A percentile compares a stretch with the other conserved stretches of the same genome.
phyloP scores from a whole-genome alignment of 2,888 invertebrate species.

The Tryphoninae sp. region DNA sequence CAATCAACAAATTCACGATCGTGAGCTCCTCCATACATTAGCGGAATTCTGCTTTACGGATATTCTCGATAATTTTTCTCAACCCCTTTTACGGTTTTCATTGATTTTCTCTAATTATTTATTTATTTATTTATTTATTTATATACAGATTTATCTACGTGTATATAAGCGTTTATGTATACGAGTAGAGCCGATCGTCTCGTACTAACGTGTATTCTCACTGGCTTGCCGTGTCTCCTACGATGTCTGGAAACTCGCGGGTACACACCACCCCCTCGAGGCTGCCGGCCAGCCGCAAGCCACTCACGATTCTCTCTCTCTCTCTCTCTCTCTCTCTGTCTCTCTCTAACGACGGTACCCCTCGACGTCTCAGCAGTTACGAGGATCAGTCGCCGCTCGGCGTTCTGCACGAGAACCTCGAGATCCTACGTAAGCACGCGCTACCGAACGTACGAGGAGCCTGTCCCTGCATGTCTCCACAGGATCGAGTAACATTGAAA shows the following conservation, averaged over 20 bases:
- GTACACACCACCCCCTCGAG: slow-evolving; percentile 43
- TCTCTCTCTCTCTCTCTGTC: slow-evolving; percentile 28
- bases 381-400: slow-evolving; percentile 74
- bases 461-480: slow-evolving; percentile 59
- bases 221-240: slow-evolving; percentile 45
- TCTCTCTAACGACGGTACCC: slow-evolving; percentile 45
- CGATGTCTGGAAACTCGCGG: slow-evolving; percentile 55
- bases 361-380: slow-evolving; percentile 58
- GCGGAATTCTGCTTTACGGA: background rate
- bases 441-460: slow-evolving; percentile 61
- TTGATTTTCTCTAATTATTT: background rate
- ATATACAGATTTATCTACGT: background rate
- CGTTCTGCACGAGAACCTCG: slow-evolving; percentile 68
- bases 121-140: slow-evolving; percentile 7
- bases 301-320: slow-evolving; percentile 26
- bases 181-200: slow-evolving; percentile 13
- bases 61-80: background rate
- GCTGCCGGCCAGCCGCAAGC: slow-evolving; percentile 47
- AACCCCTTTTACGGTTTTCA: slow-evolving; percentile 1
- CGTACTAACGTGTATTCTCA: slow-evolving; percentile 12
- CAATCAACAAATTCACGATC: slow-evolving; percentile 1
- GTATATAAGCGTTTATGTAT: background rate
- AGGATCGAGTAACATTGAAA: slow-evolving; percentile 24
- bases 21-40: slow-evolving; percentile 18
- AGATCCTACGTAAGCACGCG: slow-evolving; percentile 60